Base-by-base conservation (phyloP, 2,797 vertebrate genomes). In the Microcaecilia unicolor region DNA sequence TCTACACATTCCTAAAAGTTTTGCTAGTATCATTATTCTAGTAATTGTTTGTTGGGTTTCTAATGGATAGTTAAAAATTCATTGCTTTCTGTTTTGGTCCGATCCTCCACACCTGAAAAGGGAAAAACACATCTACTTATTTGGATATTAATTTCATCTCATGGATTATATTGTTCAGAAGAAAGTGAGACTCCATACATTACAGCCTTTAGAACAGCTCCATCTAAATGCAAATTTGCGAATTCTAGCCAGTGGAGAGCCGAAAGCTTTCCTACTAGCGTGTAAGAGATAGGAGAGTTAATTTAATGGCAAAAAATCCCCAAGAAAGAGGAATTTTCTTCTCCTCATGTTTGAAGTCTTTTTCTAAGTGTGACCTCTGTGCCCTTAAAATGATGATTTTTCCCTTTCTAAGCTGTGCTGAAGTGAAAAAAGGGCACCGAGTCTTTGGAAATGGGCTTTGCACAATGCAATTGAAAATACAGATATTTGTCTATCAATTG, bases 151-250 rank as follows among this genome's bases (percentile, higher is more conserved):
- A 66, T 69, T 76, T 74, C 79, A 77, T 74, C 63, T 58, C 55
- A 44, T n/a, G 46, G 64, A 54, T 66, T 59, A 64, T 58, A 56
- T 67, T 75, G 69, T 74, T 64, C 78, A 51, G 53, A 72, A 64
- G 56, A 38, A 47, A 63, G 48, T 48, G 46, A 51, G 55, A 46
- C 34, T 31, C 44, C 31, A 30, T 40, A 19, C 32, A 51, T 34
- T 18, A 44, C 58, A 57, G 32, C 56, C 48, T 54, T 69, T 55
- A 65, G 59, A 74, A 79, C 62, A 69, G 69, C 70, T 78, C 74
- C 67, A 81, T 81, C 78, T 83, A 83, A 81, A 81, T 81, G 80
- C 78, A 83, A 80, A 83, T 80, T 62, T 1, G 1, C 53, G 58
- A 61, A 61, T 46, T 67, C 68, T 62, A 58, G 65, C 53, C 64